Evolutionary conservation across 2,797 vertebrate species (phyloP).

Genomic region (Lutjanus argentimaculatus): DNA sequence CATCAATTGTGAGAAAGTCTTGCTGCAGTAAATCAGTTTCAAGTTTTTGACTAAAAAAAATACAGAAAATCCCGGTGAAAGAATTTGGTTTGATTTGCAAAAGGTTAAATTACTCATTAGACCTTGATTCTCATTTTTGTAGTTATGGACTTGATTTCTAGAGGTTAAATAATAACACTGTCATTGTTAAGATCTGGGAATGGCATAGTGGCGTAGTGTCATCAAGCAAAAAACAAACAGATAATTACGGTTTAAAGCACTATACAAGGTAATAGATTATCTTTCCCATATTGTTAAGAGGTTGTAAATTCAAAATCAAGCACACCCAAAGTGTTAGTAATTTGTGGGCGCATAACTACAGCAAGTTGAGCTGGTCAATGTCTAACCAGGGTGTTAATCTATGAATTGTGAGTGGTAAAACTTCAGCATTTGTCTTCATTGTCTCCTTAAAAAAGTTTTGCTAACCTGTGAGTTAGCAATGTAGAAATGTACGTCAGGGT

Average conservation of each 20-base stretch:
- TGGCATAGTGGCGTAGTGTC: too few relatives aligned
- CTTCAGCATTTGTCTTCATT: not conserved
- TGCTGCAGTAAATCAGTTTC: conserved; percentile 7
- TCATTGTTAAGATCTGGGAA: not conserved
- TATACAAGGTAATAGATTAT: not conserved
- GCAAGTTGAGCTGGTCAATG: not conserved
- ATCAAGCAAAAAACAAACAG: not conserved
- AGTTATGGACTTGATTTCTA: not conserved
- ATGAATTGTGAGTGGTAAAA: not conserved
- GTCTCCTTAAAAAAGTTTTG: not conserved
- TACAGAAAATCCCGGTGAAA: not conserved
- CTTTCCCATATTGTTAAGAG: not conserved
- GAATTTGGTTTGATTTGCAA: not conserved
- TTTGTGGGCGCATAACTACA: not conserved
- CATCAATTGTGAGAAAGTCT: not conserved
- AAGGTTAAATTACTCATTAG: not conserved
- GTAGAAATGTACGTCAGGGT: not conserved
- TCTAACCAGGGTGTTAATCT: not conserved
- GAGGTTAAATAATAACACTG: too few relatives aligned
- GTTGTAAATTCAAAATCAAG: not conserved
- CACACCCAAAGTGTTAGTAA: not conserved
- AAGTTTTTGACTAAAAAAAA: not conserved
- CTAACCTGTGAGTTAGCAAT: not conserved
- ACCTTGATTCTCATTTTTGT: too few relatives aligned
- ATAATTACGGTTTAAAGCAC: not conserved